Evolutionary conservation across 2,888 invertebrate genomes (phyloP), one percentile per base, ranked within the genome.

Genomic region (Conchocele bisecta): DNA sequence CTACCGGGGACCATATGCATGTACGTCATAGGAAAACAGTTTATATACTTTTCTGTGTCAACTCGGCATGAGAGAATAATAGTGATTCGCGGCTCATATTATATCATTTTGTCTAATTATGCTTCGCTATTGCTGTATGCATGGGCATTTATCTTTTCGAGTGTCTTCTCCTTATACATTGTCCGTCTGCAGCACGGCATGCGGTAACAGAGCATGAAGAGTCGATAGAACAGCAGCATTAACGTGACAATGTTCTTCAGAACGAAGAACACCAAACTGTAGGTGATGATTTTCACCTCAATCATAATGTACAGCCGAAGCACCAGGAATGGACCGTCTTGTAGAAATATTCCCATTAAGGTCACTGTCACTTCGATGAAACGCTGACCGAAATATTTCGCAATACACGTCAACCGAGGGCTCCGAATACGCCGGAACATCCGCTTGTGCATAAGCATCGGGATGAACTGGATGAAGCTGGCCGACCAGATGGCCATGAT

Each of bases 241-340:
- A 85, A 70, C 22, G 87, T 84, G 2, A 86, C 75, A 28, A 79
- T 59, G 73, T 87, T 88, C 71, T 86, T 88, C 28, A 79, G 61
- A 0, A 83, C 84, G 75, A 90, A 90, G 70, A 90, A 89, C 20
- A 88, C 73, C 58, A 88, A 74, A 64, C 87, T 83, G 81, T 89
- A 87, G 35, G 83, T 88, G 15, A 87, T 51, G 2, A 89, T 65
- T n/a, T 94, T 94, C 90, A 96, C 96, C 85, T 96, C 95, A 3
- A 95, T 93, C 69, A 97, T 97, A 50, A 97, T 94, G 37, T 96
- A 93, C 1, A 97, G 93, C 0, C 91, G 84, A 15, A 86, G 44
- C 2, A 69, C 80, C 28, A 86, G 74, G 65, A 86, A 86, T 5
- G 86, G 86, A 5, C 80, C 82, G 54, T 86, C 86, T 78, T 86